These are phyloP conservation scores for Drosophila quasianomalipes DNA, from an alignment of 2,888 invertebrate genomes.

Conservation along the genomic window DNA sequence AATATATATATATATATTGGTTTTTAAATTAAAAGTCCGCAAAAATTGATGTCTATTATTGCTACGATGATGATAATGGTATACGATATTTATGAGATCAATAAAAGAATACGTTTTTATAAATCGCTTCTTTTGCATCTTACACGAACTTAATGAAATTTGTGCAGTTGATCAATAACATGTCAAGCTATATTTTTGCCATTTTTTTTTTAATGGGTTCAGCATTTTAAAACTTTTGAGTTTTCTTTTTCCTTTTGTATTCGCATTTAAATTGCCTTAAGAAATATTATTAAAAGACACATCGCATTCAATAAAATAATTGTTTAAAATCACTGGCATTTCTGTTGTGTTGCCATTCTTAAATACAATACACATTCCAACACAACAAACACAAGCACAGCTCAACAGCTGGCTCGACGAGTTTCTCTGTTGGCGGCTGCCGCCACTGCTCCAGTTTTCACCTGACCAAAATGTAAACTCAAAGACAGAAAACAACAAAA, in stretches of 20 bases:
- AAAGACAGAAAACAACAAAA: slow-evolving; percentile 16
- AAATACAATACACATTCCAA: background rate
- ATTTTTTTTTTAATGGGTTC: background rate
- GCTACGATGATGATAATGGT: background rate
- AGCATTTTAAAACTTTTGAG: background rate
- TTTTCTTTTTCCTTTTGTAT: background rate
- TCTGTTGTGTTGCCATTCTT: background rate
- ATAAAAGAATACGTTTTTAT: background rate
- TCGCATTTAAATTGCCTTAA: accelerated
- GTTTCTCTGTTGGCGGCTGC: slow-evolving; percentile 23
- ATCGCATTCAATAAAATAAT: background rate
- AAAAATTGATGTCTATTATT: background rate
- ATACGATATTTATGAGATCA: background rate
- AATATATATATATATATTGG: no score
- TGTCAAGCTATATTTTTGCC: background rate
- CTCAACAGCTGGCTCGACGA: slow-evolving; percentile 8
- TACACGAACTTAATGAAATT: background rate
- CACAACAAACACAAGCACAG: background rate
- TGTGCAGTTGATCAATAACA: background rate
- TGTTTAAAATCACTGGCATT: background rate
- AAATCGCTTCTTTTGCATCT: background rate
- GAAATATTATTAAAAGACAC: background rate
- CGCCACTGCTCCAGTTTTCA: slow-evolving; percentile 61
- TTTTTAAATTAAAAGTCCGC: background rate
- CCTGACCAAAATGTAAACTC: slow-evolving; percentile 41